Evolutionary conservation across 2,888 invertebrate species (phyloP).

Genomic region (Globia sparganii): DNA sequence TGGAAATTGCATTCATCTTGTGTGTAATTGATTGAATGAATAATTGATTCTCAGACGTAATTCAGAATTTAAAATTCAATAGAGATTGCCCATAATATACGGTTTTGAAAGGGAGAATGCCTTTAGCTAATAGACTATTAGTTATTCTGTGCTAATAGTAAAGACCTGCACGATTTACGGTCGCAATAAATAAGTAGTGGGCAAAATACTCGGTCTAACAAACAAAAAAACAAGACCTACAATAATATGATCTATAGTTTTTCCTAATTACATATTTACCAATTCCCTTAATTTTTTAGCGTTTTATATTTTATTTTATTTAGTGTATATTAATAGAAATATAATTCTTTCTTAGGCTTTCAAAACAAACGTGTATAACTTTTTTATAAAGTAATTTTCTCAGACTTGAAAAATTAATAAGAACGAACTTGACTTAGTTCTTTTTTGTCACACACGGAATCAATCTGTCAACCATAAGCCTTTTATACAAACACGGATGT

Average conservation of each 20-base stretch:
- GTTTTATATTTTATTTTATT: neutral
- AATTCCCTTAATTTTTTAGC: too few species aligned
- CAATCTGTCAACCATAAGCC: neutral
- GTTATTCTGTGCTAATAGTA: too few species aligned
- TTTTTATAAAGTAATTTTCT: neutral
- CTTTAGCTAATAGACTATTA: neutral
- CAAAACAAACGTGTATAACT: too few species aligned
- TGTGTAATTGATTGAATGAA: conserved; percentile 21
- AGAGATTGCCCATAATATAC: neutral
- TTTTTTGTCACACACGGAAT: conserved; percentile 30
- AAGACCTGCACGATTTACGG: neutral
- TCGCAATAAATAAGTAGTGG: neutral
- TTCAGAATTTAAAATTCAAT: conserved; percentile 3
- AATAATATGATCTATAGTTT: neutral
- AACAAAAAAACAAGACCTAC: neutral
- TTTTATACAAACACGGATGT: conserved; percentile 43
- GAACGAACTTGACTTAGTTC: neutral
- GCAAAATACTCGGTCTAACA: neutral
- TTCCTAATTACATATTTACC: neutral
- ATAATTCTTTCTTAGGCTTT: too few species aligned
- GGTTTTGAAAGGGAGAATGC: conserved; percentile 11
- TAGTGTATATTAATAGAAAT: neutral
- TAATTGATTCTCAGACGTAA: conserved; percentile 12
- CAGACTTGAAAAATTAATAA: neutral
- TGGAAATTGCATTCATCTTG: conserved; percentile 20